Evolutionary conservation across 2,888 invertebrate species (phyloP).

Genomic region (Drymonia ruficornis): DNA sequence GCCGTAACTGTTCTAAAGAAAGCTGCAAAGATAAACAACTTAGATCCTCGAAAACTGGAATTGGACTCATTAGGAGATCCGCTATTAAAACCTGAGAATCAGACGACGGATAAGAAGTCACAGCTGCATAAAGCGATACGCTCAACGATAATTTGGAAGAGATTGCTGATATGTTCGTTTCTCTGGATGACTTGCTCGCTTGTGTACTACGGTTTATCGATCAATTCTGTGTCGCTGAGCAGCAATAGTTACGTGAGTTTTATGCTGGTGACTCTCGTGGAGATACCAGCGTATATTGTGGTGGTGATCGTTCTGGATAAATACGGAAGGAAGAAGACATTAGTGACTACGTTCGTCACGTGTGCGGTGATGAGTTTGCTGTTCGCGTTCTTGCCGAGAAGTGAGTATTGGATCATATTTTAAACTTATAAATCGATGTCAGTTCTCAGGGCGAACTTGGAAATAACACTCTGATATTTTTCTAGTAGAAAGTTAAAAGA

Average conservation of each 20-base stretch:
- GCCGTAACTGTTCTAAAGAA: slow-evolving; percentile 86
- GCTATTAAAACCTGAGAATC: slow-evolving; percentile 59
- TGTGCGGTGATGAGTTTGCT: slow-evolving; percentile 86
- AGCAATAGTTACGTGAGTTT: slow-evolving; percentile 92
- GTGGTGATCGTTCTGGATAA: slow-evolving; percentile 87
- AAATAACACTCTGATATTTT: too few relatives aligned
- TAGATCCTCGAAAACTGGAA: slow-evolving; percentile 77
- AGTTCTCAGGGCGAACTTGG: too few relatives aligned
- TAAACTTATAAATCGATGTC: background rate
- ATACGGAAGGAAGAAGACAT: slow-evolving; percentile 87
- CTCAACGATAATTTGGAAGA: slow-evolving; percentile 83
- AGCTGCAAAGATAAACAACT: slow-evolving; percentile 87
- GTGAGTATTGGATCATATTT: slow-evolving; percentile 77
- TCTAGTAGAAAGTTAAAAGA: too few relatives aligned
- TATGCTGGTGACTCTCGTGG: slow-evolving; percentile 86
- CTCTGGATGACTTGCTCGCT: slow-evolving; percentile 92
- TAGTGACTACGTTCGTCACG: slow-evolving; percentile 85
- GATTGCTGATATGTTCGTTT: slow-evolving; percentile 88
- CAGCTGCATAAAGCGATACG: slow-evolving; percentile 80
- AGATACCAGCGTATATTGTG: slow-evolving; percentile 89
- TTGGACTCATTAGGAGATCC: slow-evolving; percentile 75
- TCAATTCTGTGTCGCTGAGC: slow-evolving; percentile 90
- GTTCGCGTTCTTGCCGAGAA: slow-evolving; percentile 86
- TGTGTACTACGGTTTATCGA: slow-evolving; percentile 91
- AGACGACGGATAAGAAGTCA: slow-evolving; percentile 65